Conservation (phyloP, 2,113 vertebrate species). For the Heterocephalus glaber region DNA sequence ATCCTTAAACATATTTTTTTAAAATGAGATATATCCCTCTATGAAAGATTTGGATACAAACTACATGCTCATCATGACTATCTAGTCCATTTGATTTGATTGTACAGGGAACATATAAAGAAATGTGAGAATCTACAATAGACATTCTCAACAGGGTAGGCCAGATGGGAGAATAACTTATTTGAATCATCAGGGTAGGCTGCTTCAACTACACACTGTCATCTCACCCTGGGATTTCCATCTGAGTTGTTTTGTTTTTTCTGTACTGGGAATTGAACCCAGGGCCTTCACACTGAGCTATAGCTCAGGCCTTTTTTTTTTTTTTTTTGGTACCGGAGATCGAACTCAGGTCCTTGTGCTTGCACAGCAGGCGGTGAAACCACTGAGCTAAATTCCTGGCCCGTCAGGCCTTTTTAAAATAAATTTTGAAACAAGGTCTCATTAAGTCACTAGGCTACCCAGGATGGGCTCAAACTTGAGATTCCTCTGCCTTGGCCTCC, state of each 20-base stretch:
- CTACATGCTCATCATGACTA: neutral
- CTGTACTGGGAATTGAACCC: neutral
- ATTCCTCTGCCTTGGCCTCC: neutral
- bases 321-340: too few species aligned
- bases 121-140: neutral
- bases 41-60: slow-evolving; percentile 6
- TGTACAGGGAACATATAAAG: neutral
- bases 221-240: neutral
- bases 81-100: neutral
- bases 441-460: neutral
- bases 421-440: neutral
- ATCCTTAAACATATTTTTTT: neutral
- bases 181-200: slow-evolving; percentile 1
- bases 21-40: neutral
- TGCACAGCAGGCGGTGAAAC: too few species aligned
- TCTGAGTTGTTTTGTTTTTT: neutral
- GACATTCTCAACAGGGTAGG: neutral
- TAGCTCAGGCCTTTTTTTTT: too few species aligned
- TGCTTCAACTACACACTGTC: neutral
- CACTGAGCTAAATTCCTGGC: too few species aligned
- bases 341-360: too few species aligned
- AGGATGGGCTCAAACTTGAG: neutral
- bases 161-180: neutral
- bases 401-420: too few species aligned
- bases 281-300: neutral